phyloP scores from a whole-genome alignment of 2,797 vertebrate species.

The Sebastes minor region DNA sequence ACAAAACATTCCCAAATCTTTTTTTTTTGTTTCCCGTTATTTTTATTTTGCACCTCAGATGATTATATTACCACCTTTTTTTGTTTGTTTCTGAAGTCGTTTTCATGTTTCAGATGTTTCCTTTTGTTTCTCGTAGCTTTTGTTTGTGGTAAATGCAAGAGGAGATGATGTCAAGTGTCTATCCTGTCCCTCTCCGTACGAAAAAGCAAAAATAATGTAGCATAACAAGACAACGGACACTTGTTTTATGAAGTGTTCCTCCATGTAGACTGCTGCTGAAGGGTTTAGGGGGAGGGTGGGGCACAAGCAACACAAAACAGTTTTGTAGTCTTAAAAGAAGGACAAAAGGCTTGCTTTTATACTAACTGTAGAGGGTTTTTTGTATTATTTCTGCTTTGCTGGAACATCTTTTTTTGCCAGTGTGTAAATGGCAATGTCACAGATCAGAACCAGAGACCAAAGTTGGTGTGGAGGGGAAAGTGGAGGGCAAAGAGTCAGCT shows the following conservation, averaged over 20 bases:
- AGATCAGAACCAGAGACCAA: constrained; percentile 88
- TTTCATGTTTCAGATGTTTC: constrained; percentile 42
- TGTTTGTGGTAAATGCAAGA: constrained; percentile 60
- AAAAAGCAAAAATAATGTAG: constrained; percentile 80
- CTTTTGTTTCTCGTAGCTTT: constrained; percentile 42
- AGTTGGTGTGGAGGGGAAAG: constrained; percentile 71
- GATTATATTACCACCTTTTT: constrained; percentile 59
- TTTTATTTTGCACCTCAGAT: constrained; percentile 36
- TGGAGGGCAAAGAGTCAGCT: constrained; percentile 63
- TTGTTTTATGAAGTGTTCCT: constrained; percentile 55
- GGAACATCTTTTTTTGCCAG: constrained; percentile 25
- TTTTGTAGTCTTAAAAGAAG: constrained; percentile 21
- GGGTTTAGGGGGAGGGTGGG: constrained; percentile 40
- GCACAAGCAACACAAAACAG: constrained; percentile 33
- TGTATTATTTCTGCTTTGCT: constrained; percentile 24
- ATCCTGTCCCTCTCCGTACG: constrained; percentile 47
- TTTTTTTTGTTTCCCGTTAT: neutral
- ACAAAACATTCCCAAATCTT: constrained; percentile 44
- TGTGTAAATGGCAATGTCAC: constrained; percentile 56
- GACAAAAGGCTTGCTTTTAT: constrained; percentile 60
- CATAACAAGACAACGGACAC: constrained; percentile 72
- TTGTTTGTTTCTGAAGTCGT: constrained; percentile 40
- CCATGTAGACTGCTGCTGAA: constrained; percentile 77
- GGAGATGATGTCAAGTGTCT: constrained; percentile 57
- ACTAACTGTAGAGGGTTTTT: constrained; percentile 14